These are phyloP conservation scores for Anastrepha obliqua DNA, from an alignment of 1,140 invertebrate species.

Conservation along the genomic window DNA sequence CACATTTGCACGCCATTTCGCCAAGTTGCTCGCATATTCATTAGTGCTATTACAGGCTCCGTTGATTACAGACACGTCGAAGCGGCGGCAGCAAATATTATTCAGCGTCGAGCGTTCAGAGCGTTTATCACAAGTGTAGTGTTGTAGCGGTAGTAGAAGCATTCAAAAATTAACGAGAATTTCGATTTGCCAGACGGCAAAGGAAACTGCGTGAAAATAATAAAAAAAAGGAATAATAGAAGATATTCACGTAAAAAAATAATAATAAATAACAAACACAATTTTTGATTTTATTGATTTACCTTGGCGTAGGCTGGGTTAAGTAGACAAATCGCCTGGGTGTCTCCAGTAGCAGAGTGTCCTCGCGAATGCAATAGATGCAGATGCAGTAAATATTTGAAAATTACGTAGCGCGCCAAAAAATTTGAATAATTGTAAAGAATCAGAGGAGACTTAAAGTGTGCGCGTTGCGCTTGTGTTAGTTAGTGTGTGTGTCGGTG, in stretches of 20 bases:
- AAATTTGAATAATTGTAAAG: not conserved
- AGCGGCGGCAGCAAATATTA: not conserved
- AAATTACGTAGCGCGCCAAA: not conserved
- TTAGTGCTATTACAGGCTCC: slow-evolving; percentile 74
- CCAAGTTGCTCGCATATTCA: slow-evolving; percentile 66
- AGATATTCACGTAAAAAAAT: too few relatives aligned
- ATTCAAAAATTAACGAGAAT: slow-evolving; percentile 11
- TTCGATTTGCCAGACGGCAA: not conserved
- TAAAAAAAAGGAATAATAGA: too few relatives aligned
- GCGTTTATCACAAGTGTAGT: not conserved
- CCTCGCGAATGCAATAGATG: not conserved
- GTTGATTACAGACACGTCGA: slow-evolving; percentile 71
- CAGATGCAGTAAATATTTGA: too few relatives aligned
- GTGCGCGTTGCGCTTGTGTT: not conserved
- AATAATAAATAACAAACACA: too few relatives aligned
- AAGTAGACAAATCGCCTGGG: not conserved
- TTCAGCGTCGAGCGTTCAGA: not conserved
- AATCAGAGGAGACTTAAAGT: not conserved
- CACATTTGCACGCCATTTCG: slow-evolving; percentile 58
- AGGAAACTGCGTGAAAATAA: too few relatives aligned
- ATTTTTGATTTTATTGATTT: not conserved
- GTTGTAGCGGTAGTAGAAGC: not conserved
- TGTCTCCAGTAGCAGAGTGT: not conserved
- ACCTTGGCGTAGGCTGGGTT: not conserved
- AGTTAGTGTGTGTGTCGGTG: not conserved